Conservation (phyloP, 2,888 invertebrate genomes). For the Hydropsyche betteni region DNA sequence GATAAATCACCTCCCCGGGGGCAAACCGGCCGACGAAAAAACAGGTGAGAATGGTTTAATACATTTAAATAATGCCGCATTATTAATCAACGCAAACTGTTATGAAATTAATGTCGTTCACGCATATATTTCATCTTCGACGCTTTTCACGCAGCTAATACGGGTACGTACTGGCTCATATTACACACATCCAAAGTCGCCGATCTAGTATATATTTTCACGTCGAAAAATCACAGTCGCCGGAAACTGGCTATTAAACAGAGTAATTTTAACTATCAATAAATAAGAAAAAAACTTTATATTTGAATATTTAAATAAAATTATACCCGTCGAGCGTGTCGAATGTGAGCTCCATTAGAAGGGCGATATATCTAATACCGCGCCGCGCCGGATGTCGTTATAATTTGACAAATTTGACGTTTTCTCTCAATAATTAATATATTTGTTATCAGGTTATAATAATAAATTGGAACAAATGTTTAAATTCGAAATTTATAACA, state of each 20-base stretch:
- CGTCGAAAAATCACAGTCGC: not conserved
- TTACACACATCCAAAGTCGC: not conserved
- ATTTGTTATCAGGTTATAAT: not conserved
- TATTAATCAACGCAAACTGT: slow-evolving; percentile 37
- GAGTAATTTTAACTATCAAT: slow-evolving; percentile 24
- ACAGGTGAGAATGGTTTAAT: slow-evolving; percentile 40
- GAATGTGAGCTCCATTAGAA: slow-evolving; percentile 23
- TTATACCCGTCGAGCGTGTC: slow-evolving; percentile 27
- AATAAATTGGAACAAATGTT: no score
- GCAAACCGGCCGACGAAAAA: slow-evolving; percentile 16
- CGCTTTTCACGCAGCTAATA: slow-evolving; percentile 18
- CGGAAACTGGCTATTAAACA: slow-evolving; percentile 28
- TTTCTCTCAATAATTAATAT: slow-evolving; percentile 12
- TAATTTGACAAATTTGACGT: slow-evolving; percentile 26
- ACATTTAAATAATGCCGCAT: slow-evolving; percentile 35
- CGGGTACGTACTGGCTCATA: not conserved
- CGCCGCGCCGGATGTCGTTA: slow-evolving; percentile 16
- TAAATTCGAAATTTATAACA: no score
- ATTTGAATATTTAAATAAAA: slow-evolving; percentile 28
- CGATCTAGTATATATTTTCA: not conserved
- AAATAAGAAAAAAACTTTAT: slow-evolving; percentile 7
- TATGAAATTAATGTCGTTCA: slow-evolving; percentile 36
- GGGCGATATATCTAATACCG: slow-evolving; percentile 23
- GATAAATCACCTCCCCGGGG: slow-evolving; percentile 37
- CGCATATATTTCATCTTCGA: slow-evolving; percentile 35